Evolutionary conservation across 23 tunicate species (phyloP).

Genomic region (Halocynthia aurantium): DNA sequence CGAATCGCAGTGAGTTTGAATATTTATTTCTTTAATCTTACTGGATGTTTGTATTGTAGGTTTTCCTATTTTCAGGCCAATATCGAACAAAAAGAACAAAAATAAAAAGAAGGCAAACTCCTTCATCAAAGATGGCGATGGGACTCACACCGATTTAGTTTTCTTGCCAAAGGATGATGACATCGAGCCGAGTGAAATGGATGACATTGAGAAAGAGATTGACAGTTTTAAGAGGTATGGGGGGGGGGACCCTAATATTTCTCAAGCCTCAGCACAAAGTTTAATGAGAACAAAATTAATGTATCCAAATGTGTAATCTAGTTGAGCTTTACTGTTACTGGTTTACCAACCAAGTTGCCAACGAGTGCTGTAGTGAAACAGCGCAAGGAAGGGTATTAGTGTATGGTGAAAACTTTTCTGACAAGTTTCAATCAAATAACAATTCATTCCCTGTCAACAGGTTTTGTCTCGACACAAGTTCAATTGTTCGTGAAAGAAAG

Average conservation of each 20-base stretch:
- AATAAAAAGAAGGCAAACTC: not conserved
- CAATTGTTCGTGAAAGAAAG: slow-evolving; percentile 38
- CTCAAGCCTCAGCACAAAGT: too few species aligned
- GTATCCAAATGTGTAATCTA: not conserved
- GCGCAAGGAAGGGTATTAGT: too few species aligned
- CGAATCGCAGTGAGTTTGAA: too few species aligned
- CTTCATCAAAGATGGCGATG: not conserved
- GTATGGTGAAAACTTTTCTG: too few species aligned
- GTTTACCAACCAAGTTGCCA: too few species aligned
- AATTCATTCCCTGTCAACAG: slow-evolving; percentile 5
- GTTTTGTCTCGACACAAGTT: slow-evolving; percentile 58
- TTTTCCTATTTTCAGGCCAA: too few species aligned
- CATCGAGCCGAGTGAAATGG: slow-evolving; percentile 53
- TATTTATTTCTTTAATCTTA: too few species aligned
- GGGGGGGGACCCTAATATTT: too few species aligned
- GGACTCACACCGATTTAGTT: slow-evolving; percentile 43
- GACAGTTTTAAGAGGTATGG: slow-evolving; percentile 74
- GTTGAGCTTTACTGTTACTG: too few species aligned
- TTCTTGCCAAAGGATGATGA: slow-evolving; percentile 70
- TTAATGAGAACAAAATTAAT: too few species aligned
- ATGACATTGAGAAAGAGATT: slow-evolving; percentile 77
- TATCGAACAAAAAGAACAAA: not conserved
- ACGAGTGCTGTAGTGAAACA: not conserved
- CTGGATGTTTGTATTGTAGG: too few species aligned
- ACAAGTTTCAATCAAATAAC: not conserved